Percentiles rank a stretch among this genome's conserved stretches.
Conservation (phyloP, 2,113 vertebrate genomes). For the Cisticola juncidis region DNA sequence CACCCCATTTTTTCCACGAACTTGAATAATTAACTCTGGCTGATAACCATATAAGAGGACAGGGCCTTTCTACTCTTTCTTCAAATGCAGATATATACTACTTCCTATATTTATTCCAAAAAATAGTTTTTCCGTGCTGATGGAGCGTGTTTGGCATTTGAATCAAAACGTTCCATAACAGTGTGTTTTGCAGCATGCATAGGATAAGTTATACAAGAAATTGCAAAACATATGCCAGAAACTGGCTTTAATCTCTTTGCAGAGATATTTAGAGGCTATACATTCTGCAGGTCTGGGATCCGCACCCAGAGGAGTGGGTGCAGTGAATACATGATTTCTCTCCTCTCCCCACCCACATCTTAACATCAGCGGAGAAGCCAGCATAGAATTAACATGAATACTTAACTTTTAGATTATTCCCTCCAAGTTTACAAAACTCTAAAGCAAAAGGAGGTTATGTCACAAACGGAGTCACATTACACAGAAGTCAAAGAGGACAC, state of each 20-base stretch:
- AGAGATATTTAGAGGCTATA: conserved; percentile 58
- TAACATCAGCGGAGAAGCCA: conserved; percentile 34
- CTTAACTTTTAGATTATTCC: conserved; percentile 38
- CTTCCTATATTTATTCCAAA: background rate
- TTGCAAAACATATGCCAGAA: conserved; percentile 45
- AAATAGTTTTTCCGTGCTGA: background rate
- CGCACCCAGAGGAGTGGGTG: conserved; percentile 47
- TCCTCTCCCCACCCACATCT: conserved; percentile 55
- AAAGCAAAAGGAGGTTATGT: background rate
- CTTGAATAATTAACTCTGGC: background rate
- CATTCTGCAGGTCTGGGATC: conserved; percentile 56
- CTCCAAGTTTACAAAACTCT: conserved; percentile 50
- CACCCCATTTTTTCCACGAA: background rate
- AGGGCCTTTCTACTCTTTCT: background rate
- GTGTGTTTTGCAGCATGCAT: conserved; percentile 1
- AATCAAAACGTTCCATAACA: conserved; percentile 17
- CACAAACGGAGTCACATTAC: background rate
- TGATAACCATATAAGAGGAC: background rate
- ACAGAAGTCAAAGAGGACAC: background rate
- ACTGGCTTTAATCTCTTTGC: conserved; percentile 16
- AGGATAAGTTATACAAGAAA: conserved; percentile 36
- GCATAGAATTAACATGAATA: conserved; percentile 50
- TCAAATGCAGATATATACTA: background rate
- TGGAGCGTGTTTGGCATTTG: background rate
- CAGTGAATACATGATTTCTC: conserved; percentile 60